Evolutionary conservation across 2,113 vertebrate species (phyloP).

Genomic region (Myiagra hebetior): DNA sequence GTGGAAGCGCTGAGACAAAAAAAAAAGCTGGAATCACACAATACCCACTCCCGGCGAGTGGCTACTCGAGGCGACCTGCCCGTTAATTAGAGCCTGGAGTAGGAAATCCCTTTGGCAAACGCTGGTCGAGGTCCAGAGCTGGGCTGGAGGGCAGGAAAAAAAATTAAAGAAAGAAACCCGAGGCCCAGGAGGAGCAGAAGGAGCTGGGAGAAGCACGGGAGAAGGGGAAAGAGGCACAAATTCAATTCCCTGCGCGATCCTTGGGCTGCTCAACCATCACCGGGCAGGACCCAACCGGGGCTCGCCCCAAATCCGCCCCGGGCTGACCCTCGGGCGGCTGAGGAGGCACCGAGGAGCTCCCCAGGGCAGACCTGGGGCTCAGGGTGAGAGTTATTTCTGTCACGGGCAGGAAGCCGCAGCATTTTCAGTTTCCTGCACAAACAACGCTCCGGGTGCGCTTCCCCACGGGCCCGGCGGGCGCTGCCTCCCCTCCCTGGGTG

Average conservation of each 20-base stretch:
- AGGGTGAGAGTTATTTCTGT: neutral
- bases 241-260: neutral
- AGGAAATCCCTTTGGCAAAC: neutral
- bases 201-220: neutral
- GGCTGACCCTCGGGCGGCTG: neutral
- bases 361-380: neutral
- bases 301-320: neutral
- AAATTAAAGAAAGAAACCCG: neutral
- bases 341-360: neutral
- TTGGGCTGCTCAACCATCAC: fast-evolving
- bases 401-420: neutral
- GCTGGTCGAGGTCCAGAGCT: neutral
- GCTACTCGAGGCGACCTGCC: neutral
- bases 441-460: neutral
- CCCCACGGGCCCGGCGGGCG: neutral
- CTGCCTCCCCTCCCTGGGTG: neutral
- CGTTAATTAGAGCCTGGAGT: neutral
- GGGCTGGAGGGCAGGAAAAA: neutral
- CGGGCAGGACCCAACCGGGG: fast-evolving
- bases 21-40: neutral
- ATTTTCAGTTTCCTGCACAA: slow-evolving; percentile 22
- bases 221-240: neutral
- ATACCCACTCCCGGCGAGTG: neutral
- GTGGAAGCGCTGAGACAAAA: neutral
- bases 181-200: no score